Percentiles rank a stretch among this genome's conserved stretches.
Evolutionary conservation across 1,140 invertebrate genomes (phyloP).

Genomic region (Pristionchus pacificus): DNA sequence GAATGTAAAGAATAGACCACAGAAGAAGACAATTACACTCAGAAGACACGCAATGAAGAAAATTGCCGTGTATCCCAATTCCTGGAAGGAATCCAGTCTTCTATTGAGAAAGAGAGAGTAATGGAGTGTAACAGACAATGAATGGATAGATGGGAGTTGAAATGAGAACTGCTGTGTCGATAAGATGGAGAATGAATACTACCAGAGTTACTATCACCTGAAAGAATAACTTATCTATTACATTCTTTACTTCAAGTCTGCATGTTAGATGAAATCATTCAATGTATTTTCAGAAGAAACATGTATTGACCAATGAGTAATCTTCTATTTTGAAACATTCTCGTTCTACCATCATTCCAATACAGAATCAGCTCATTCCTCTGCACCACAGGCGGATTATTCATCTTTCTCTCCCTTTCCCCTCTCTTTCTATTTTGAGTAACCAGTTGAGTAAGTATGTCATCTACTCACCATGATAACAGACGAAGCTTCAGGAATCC

Average conservation of each 20-base stretch:
- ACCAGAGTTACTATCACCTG: background rate
- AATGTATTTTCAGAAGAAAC: too few species aligned
- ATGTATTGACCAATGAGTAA: too few species aligned
- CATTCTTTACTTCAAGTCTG: too few species aligned
- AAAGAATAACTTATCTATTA: too few species aligned
- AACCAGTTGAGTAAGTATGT: too few species aligned
- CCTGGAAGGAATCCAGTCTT: constrained; percentile 17
- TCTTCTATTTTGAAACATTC: too few species aligned
- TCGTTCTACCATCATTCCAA: too few species aligned
- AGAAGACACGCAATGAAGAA: background rate
- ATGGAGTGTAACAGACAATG: constrained; percentile 12
- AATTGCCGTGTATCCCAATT: constrained; percentile 8
- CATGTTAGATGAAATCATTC: too few species aligned
- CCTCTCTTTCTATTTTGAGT: too few species aligned
- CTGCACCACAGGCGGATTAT: too few species aligned
- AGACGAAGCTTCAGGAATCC: background rate
- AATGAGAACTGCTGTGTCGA: background rate
- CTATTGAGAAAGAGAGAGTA: constrained; percentile 2
- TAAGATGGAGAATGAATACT: background rate
- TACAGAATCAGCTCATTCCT: too few species aligned
- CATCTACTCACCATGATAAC: background rate
- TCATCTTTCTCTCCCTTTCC: too few species aligned
- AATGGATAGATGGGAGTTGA: background rate
- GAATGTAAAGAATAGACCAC: background rate
- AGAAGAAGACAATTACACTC: background rate